Percentiles rank a stretch among this genome's conserved stretches.
Evolutionary conservation across 2,113 vertebrate genomes (phyloP).

Genomic region (Indicator maculatus): DNA sequence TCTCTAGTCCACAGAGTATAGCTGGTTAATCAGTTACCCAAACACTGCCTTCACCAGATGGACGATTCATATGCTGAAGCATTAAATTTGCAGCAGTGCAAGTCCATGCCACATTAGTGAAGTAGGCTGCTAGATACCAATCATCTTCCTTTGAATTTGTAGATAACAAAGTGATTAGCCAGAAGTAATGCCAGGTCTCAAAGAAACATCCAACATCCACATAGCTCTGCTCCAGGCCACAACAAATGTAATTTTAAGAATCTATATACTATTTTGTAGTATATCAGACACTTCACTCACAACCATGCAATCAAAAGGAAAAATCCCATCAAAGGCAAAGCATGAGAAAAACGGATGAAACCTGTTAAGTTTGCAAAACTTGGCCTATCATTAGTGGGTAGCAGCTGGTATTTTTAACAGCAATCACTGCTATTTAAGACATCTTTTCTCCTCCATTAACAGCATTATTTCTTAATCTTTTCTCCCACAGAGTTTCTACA

Average conservation of each 20-base stretch:
- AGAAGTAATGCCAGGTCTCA: slow-evolving; percentile 10
- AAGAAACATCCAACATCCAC: slow-evolving; percentile 23
- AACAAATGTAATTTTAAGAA: slow-evolving; percentile 45
- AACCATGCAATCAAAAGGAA: slow-evolving; percentile 44
- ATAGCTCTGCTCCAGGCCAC: slow-evolving; percentile 6
- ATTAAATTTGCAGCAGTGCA: not conserved
- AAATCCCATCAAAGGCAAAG: slow-evolving; percentile 36
- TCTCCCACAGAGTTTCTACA: not conserved
- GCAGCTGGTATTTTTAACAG: slow-evolving; percentile 22
- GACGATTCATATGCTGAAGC: not conserved
- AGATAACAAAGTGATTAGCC: slow-evolving; percentile 16
- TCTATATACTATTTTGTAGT: not conserved
- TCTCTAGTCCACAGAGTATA: not conserved
- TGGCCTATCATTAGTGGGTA: not conserved
- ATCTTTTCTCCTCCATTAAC: not conserved
- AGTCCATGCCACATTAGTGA: not conserved
- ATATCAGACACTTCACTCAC: slow-evolving; percentile 52
- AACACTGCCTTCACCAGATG: not conserved
- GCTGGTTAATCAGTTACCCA: not conserved
- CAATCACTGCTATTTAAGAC: not conserved
- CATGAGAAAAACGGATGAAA: not conserved
- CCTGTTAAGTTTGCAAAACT: slow-evolving; percentile 47
- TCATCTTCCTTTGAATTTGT: not conserved
- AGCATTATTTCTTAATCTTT: slow-evolving; percentile 11
- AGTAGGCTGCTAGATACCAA: not conserved